phyloP scores from a whole-genome alignment of 1,140 invertebrate genomes.

The Bilobella aurantiaca region DNA sequence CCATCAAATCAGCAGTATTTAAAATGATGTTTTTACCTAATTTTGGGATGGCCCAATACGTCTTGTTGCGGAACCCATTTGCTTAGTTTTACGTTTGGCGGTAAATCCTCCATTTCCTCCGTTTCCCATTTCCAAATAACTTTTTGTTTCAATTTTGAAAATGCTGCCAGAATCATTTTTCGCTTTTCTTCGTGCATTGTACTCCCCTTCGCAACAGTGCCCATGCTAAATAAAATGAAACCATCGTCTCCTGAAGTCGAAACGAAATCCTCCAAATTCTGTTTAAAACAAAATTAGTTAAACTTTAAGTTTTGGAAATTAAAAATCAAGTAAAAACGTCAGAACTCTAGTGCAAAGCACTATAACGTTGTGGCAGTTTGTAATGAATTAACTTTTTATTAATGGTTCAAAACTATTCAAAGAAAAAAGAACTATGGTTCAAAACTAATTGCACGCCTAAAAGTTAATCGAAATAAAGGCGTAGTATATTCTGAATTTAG shows the following conservation, averaged over 20 bases:
- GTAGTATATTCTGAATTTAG: no score
- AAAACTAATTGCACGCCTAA: no score
- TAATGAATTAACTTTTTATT: no score
- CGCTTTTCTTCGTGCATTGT: constrained; percentile 48
- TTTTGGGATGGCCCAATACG: constrained; percentile 10
- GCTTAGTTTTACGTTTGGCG: constrained; percentile 9
- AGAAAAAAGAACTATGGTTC: no score
- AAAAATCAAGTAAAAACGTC: no score
- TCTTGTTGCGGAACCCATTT: constrained; percentile 17
- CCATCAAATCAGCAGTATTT: background rate
- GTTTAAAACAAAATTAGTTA: background rate
- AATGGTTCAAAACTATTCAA: no score
- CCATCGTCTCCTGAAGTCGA: constrained; percentile 38
- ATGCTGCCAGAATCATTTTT: constrained; percentile 54
- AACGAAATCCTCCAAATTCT: constrained; percentile 1
- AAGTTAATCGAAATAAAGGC: no score
- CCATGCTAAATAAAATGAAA: constrained; percentile 51
- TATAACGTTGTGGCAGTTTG: no score
- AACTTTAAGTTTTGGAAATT: no score
- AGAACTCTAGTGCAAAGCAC: no score
- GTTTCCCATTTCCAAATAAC: constrained; percentile 39
- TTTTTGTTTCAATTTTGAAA: constrained; percentile 47
- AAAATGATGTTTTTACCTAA: constrained; percentile 1
- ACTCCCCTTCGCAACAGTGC: constrained; percentile 47
- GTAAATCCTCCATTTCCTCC: constrained; percentile 23